Base-by-base conservation (phyloP, 2,888 invertebrate species). In the Notodonta dromedarius region DNA sequence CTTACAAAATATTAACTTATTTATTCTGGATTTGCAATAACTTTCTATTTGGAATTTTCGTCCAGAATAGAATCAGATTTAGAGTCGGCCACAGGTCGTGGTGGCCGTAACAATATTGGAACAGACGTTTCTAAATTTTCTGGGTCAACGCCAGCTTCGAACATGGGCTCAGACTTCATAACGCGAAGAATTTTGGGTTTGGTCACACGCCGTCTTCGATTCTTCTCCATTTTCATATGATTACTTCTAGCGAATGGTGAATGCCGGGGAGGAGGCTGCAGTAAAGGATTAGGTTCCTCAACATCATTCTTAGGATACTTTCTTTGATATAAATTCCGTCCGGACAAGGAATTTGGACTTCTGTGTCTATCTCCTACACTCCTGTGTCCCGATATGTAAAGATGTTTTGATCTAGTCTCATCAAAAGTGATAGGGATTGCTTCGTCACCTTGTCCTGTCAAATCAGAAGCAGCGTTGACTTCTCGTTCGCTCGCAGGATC, bases 231-330 rank as follows among this genome's bases (percentile, higher is more conserved):
- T 67, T 84, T 87, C 50, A 78, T 78, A 59, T 79, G 79, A 46
- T 71, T 73, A 51, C 77, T 76, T 65, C 87, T 81, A 48, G 79
- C 81, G 61, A 85, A 79, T 16, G 80, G 65, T 6, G 68, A 74
- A n/a, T 82, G 85, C 1, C 83, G 85, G 6, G 92, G 89, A 52
- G 94, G 94, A 44, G 94, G 94, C 74, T 92, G 92, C 44, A 94
- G 70, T 24, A 94, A 72, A 13, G 91, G 93, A 67, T 93, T 91
- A 3, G 94, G 94, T 65, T 90, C 93, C 11, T 79, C 77, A 0
- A 86, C 63, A 48, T 88, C 83, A 53, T 80, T 77, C 70, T 88
- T 91, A 2, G 88, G 88, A 76, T 88, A 85, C 69, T 88, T 91
- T 55, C 87, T 87, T 64, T 80, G 86, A 78, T 78, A 80, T 2